These are phyloP conservation scores for Heterodera filipjevi DNA, from an alignment of 2,888 invertebrate species.

Conservation along the genomic window DNA sequence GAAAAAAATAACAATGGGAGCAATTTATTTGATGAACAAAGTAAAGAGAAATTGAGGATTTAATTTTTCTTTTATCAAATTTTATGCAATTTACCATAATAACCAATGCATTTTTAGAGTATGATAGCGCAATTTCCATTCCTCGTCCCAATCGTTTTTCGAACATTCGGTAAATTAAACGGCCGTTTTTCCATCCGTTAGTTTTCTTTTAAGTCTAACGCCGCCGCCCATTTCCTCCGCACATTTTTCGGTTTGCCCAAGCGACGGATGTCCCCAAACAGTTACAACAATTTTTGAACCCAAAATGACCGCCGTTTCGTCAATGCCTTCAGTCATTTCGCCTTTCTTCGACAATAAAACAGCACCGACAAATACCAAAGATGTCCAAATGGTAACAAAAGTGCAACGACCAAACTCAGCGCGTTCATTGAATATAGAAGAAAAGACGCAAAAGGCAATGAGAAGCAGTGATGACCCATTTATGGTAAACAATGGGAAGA, in stretches of 20 bases:
- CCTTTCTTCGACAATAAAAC: neutral
- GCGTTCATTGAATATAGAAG: neutral
- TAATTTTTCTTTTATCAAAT: too few relatives aligned
- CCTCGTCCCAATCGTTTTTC: slow-evolving; percentile 39
- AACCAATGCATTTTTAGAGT: slow-evolving; percentile 35
- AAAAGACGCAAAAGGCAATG: neutral
- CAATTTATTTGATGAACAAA: too few relatives aligned
- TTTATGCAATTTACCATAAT: too few relatives aligned
- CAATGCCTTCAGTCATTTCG: neutral
- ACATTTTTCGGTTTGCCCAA: neutral
- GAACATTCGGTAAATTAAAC: slow-evolving; percentile 8
- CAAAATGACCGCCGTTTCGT: neutral
- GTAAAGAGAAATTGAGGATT: too few relatives aligned
- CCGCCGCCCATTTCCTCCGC: slow-evolving; percentile 6
- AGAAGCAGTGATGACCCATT: slow-evolving; percentile 25
- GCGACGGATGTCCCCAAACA: neutral
- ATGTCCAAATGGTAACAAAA: neutral
- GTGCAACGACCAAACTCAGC: neutral
- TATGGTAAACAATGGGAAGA: neutral
- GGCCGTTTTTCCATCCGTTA: neutral
- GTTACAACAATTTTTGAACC: neutral
- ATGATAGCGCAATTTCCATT: slow-evolving; percentile 38
- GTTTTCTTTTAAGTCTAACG: slow-evolving; percentile 2
- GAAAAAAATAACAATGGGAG: too few relatives aligned
- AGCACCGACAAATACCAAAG: neutral